A percentile compares a stretch with the other conserved stretches of the same genome.
Evolutionary conservation across 2,797 vertebrate genomes (phyloP).

Genomic region (Xyrichtys novacula): DNA sequence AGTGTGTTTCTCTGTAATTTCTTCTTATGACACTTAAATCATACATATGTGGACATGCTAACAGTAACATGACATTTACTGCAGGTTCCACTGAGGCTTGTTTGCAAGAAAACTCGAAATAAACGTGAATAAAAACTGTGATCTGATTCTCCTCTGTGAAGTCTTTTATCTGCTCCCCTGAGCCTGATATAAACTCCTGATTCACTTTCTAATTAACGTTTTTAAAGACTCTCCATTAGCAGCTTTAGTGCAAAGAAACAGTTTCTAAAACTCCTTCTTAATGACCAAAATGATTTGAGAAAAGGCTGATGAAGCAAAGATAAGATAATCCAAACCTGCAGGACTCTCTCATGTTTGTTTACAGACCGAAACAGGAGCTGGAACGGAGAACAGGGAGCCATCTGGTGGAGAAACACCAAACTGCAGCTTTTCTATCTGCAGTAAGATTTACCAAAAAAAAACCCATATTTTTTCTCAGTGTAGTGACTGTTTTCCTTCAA

Average conservation of each 20-base stretch:
- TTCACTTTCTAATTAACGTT: constrained; percentile 35
- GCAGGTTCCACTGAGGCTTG: too few relatives aligned
- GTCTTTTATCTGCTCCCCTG: background rate
- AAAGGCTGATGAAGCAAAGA: constrained; percentile 13
- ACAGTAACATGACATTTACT: too few relatives aligned
- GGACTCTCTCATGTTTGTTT: background rate
- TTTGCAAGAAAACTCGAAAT: background rate
- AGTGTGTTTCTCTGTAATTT: too few relatives aligned
- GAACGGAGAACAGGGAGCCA: too few relatives aligned
- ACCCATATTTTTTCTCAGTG: too few relatives aligned
- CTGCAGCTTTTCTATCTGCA: too few relatives aligned
- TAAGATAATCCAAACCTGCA: background rate
- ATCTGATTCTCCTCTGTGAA: background rate
- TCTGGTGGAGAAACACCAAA: too few relatives aligned
- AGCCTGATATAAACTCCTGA: constrained; percentile 15
- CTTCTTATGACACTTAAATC: too few relatives aligned
- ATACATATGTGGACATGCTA: too few relatives aligned
- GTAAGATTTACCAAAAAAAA: too few relatives aligned
- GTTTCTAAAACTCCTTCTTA: background rate
- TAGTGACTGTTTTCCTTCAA: too few relatives aligned
- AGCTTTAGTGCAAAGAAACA: constrained; percentile 1
- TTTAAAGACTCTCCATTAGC: constrained; percentile 33
- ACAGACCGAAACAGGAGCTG: too few relatives aligned
- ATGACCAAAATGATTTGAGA: background rate
- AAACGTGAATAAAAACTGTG: background rate